Base-by-base conservation (phyloP, 2,113 vertebrate genomes). In the Ploceus nigricollis region DNA sequence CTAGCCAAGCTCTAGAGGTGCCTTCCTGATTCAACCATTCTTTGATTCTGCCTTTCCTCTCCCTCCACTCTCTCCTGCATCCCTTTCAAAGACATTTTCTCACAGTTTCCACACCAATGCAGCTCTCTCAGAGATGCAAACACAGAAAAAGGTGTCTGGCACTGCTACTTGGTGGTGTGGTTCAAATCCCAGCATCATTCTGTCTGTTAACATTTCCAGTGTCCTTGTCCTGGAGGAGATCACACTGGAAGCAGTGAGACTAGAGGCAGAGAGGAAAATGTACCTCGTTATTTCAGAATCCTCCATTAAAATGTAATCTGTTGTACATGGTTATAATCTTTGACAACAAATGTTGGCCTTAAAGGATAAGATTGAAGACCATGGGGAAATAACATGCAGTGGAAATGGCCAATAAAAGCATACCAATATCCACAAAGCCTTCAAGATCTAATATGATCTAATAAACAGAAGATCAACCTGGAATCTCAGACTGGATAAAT, bases 401-500 rank as follows among this genome's bases (percentile, higher is more conserved):
- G 64, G 78, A 93, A 93, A 66, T 27, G 44, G 40, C 68, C 80
- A 56, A 73, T 86, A 73, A 80, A 94, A 90, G 44, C 39, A 70
- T 19, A 39, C 8, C 51, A 73, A 71, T 68, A 93, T 78, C 51
- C 33, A 78, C 1, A 2, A 30, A 87, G 44, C 30, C 72, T 94
- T 94, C 72, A 75, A 71, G 83, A 87, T 79, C 83, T 87, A 86
- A 77, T 81, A 92, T 17, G 65, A 87, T 64, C 61, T 87, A 93
- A 94, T 90, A 93, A 95, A 79, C 57, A 75, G 72, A 89, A 90
- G 77, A 86, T 68, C 94, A 90, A 6, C 45, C 47, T 89, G 57
- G 72, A 92, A 84, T 64, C 71, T 6, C 3, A 87, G 82, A 75
- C 39, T 77, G 50, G 28, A 42, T 63, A 94, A 87, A 87, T 65